These are phyloP conservation scores for Pseudorhiza aurosa DNA, from an alignment of 30 jellyfish, hydroid and myxozoan species.

Conservation along the genomic window DNA sequence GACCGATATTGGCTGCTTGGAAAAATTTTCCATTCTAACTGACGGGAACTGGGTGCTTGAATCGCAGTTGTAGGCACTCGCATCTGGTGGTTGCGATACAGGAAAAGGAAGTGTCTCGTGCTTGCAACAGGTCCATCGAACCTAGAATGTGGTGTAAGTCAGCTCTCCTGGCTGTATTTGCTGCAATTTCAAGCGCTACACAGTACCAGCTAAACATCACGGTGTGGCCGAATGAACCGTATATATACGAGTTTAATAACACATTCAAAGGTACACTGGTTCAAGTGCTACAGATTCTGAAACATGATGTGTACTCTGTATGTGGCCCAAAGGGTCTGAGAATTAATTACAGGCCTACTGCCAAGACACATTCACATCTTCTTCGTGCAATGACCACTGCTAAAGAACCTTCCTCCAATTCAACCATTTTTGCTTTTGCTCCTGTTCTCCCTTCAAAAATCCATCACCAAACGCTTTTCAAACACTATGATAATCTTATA, in stretches of 20 bases:
- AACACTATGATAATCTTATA: background rate
- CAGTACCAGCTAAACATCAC: conserved; percentile 1
- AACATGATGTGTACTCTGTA: background rate
- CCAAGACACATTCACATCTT: conserved; percentile 4
- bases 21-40: no score
- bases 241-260: background rate
- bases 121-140: no score
- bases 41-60: no score
- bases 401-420: background rate
- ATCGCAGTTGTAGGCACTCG: no score
- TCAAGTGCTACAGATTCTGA: background rate
- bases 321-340: conserved; percentile 31
- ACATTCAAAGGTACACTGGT: background rate
- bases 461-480: background rate
- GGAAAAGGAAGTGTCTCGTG: no score
- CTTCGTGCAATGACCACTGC: background rate
- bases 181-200: background rate
- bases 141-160: no score
- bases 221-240: conserved; percentile 29
- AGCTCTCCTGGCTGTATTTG: no score
- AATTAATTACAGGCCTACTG: conserved; percentile 1
- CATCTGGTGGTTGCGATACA: no score
- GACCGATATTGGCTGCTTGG: no score
- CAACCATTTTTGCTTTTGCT: conserved; percentile 2
- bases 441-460: conserved; percentile 11